Conservation (phyloP, 2,113 vertebrate species). For the Oceanites oceanicus region DNA sequence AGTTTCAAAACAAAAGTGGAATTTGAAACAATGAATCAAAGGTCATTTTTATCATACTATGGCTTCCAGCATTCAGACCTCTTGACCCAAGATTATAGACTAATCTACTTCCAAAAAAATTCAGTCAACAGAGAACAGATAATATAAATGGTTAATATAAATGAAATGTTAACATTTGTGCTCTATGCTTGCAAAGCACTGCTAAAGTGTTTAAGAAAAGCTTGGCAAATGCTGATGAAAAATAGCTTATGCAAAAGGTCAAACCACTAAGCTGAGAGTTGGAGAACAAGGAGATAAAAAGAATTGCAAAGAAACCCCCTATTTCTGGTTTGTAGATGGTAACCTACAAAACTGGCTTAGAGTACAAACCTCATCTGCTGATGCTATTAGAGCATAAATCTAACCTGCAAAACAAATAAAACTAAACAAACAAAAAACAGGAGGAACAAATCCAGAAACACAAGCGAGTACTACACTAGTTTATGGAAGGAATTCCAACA, state of each 20-base stretch:
- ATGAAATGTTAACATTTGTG: conserved; percentile 40
- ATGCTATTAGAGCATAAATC: neutral
- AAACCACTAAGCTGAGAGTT: conserved; percentile 40
- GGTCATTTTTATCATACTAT: neutral
- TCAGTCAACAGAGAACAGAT: neutral
- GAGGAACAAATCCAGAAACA: neutral
- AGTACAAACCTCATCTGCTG: neutral
- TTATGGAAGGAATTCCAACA: neutral
- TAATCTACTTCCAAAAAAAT: neutral
- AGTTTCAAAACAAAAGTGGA: neutral
- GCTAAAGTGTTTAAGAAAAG: conserved; percentile 55
- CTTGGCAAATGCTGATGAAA: conserved; percentile 52
- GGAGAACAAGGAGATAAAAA: conserved; percentile 39
- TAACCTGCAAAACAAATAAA: conserved; percentile 24
- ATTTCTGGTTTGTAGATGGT: conserved; percentile 34
- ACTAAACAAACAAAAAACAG: neutral
- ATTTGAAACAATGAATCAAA: neutral
- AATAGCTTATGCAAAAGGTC: conserved; percentile 56
- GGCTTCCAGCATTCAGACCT: neutral
- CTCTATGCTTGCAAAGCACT: conserved; percentile 8
- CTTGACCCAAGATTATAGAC: neutral
- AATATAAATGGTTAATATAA: neutral
- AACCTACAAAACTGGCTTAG: neutral
- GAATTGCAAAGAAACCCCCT: neutral
- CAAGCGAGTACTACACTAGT: neutral